Evolutionary conservation across 2,888 invertebrate species (phyloP).

Genomic region (Pristionchus entomophagus): DNA sequence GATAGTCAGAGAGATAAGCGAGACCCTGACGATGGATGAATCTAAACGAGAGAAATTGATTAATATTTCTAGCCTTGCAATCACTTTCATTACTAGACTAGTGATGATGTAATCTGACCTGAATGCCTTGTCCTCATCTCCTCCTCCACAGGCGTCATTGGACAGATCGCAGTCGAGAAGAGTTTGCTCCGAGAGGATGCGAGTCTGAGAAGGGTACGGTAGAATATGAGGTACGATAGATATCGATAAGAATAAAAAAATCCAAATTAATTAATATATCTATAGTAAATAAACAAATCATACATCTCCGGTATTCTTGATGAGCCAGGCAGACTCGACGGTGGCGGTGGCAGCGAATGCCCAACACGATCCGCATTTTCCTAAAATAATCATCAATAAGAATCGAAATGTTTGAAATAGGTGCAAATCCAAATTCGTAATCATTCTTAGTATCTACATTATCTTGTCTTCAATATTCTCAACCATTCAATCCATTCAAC

Average conservation of each 20-base stretch:
- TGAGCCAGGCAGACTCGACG: slow-evolving; percentile 72
- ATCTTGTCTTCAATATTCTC: not conserved
- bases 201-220: not conserved
- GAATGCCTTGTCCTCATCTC: slow-evolving; percentile 78
- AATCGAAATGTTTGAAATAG: too few relatives aligned
- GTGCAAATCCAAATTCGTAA: too few relatives aligned
- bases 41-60: slow-evolving; percentile 56
- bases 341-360: slow-evolving; percentile 75
- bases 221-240: not conserved
- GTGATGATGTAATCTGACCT: too few relatives aligned
- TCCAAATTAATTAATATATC: too few relatives aligned
- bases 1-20: slow-evolving; percentile 89
- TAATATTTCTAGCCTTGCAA: too few relatives aligned
- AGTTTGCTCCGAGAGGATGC: slow-evolving; percentile 69
- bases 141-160: slow-evolving; percentile 78
- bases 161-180: slow-evolving; percentile 75
- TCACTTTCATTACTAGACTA: too few relatives aligned
- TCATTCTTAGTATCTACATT: too few relatives aligned
- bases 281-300: not conserved
- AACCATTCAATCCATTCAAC: not conserved
- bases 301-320: slow-evolving; percentile 62
- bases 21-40: slow-evolving; percentile 78
- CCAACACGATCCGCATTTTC: slow-evolving; percentile 74
- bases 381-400: too few relatives aligned
- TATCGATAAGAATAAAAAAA: not conserved